Evolutionary conservation across 2,113 vertebrate genomes (phyloP), one percentile per base, ranked within the genome.

Genomic region (Pachycephala philippinensis): DNA sequence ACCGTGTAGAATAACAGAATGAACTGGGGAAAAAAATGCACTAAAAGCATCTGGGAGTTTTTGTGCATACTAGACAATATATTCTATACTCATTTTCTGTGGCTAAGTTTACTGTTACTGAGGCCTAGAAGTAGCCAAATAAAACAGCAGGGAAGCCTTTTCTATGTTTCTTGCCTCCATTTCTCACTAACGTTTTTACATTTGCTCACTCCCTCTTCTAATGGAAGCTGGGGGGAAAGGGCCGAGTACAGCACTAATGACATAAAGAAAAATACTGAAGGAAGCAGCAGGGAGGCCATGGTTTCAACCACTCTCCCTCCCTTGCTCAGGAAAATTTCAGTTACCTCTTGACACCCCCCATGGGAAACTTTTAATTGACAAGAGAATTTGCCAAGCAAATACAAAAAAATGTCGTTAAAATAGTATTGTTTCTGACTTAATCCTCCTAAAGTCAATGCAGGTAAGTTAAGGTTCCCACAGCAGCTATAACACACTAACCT

Each of bases 81-180:
- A 89, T 77, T 74, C 91, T 64, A 52, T 26, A 68, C 23, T 71
- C 26, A 53, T 52, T 69, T 91, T 85, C 84, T 93, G 39, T 82
- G 74, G 74, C 75, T 47, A 71, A 87, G 75, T 88, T 93, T 91
- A 77, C 78, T 79, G 61, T 92, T 90, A 63, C 89, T 2, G 2
- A 69, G 70, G 42, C 63, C 75, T 77, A 77, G 71, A 66, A 90
- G 78, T 61, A 80, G 75, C 88, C 95, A 94, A 93, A 91, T 91
- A 88, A 94, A 96, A 95, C 90, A 94, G 82, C 75, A 94, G 82
- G 93, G 79, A 93, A 80, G 52, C 50, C 71, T 54, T 52, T 70
- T 94, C 76, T 85, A 15, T 66, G 16, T 47, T 74, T 72, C 31
- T 80, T 80, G 19, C 54, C 52, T 63, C 57, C 53, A 35, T 72